phyloP scores from a whole-genome alignment of 2,113 vertebrate genomes.

The Chiloscyllium plagiosum region DNA sequence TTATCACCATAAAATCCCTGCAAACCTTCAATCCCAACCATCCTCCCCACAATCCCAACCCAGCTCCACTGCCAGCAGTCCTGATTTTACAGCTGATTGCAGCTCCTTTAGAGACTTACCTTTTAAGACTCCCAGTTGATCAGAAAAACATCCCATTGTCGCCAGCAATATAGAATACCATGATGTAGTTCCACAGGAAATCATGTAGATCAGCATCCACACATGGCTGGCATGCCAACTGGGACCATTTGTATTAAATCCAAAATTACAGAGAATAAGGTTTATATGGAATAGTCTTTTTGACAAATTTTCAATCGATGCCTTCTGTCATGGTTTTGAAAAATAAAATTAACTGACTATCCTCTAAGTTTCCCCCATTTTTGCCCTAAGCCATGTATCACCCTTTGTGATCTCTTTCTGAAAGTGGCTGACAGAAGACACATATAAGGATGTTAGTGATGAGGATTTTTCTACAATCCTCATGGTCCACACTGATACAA shows the following conservation, averaged over 20 bases:
- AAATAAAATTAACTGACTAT: neutral
- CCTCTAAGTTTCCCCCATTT: neutral
- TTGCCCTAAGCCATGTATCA: neutral
- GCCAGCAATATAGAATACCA: neutral
- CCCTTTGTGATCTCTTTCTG: neutral
- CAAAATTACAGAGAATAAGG: too few relatives aligned
- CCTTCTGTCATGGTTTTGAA: neutral
- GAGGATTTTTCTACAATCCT: neutral
- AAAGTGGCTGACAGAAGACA: neutral
- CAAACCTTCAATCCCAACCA: neutral
- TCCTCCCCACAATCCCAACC: neutral
- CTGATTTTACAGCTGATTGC: neutral
- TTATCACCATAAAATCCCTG: neutral
- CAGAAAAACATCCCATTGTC: neutral
- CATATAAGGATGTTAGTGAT: neutral
- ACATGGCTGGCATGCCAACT: neutral
- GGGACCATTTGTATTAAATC: neutral
- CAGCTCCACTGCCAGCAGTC: neutral
- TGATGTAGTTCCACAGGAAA: neutral
- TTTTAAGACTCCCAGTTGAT: neutral
- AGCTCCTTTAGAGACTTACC: neutral
- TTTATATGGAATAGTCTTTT: neutral
- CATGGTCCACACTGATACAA: neutral
- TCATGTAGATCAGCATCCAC: neutral
- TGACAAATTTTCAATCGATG: neutral